Evolutionary conservation across 2,888 invertebrate genomes (phyloP), one percentile per base, ranked within the genome.

Genomic region (Amitus sp.): DNA sequence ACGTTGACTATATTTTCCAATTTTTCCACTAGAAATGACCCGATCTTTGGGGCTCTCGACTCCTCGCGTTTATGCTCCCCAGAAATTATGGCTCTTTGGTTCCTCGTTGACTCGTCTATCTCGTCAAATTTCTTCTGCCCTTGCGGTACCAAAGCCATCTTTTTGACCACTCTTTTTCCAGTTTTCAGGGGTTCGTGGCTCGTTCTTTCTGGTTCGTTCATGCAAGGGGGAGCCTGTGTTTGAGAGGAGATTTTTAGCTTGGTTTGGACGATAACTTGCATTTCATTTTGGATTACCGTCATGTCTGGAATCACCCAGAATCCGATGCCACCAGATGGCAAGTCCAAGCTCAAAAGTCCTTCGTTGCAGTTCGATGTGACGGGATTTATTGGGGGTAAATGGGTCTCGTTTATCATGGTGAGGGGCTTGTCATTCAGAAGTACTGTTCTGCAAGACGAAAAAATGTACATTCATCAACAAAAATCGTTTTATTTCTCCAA

Each of bases 241-340:
- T 13, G 46, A 52, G 10, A 40, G 40, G 7, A 12, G n/a, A 9
- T 34, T 9, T 34, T 34, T 34, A 4, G n/a, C 13, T 3, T 34
- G 3, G 34, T 3, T 12, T 34, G 12, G 4, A 13, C n/a, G 4
- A 34, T 34, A 34, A 34, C 4, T 6, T 34, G n/a, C 13, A n/a
- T 34, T 9, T 12, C 34, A 34, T 23, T 7, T 23, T 23, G 23
- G 7, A 39, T 17, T 18, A 89, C 82, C 73, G 88, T 86, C 0
- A 89, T 87, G 49, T 86, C 86, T 0, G 91, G 89, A 9, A 93
- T 75, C 0, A 92, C 89, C 88, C 91, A 92, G 77, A 93, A 93
- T 0, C 88, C 90, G 42, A 93, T 87, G 0, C 90, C 88, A 71
- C 86, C 86, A 0, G 89, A 84, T 1, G 91, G 90, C 2, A 91